These are phyloP conservation scores for Calliscelio sp. DNA, from an alignment of 2,888 invertebrate species.

Conservation along the genomic window DNA sequence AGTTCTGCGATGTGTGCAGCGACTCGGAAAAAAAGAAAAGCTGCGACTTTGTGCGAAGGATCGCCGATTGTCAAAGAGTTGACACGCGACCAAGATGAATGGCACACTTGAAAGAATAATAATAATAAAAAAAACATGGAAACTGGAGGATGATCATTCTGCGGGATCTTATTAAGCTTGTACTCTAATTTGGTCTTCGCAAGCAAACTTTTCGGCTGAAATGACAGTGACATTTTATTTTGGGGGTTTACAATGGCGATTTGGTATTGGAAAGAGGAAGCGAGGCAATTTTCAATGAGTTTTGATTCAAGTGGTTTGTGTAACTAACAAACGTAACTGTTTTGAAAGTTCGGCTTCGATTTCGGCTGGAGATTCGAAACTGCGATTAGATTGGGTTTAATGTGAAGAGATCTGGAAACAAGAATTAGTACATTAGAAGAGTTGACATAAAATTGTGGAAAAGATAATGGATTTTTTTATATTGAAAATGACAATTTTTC, in stretches of 20 bases:
- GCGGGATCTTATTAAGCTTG: too few relatives aligned
- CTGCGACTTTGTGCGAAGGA: slow-evolving; percentile 72
- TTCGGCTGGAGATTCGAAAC: background rate
- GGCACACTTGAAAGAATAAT: slow-evolving; percentile 36
- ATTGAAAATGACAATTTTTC: too few relatives aligned
- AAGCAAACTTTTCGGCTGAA: background rate
- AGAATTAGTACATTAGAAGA: too few relatives aligned
- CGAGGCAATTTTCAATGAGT: slow-evolving; percentile 23
- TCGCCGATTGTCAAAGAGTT: slow-evolving; percentile 78
- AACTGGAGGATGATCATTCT: too few relatives aligned
- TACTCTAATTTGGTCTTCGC: slow-evolving; percentile 21
- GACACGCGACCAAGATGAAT: slow-evolving; percentile 80
- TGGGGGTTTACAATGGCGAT: background rate
- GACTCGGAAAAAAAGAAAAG: slow-evolving; percentile 62
- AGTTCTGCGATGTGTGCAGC: slow-evolving; percentile 69
- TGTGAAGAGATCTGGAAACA: background rate
- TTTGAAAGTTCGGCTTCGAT: background rate
- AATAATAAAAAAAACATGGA: slow-evolving; percentile 51
- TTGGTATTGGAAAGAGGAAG: slow-evolving; percentile 35
- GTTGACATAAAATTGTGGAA: too few relatives aligned
- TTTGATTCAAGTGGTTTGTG: slow-evolving; percentile 13
- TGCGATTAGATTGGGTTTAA: background rate
- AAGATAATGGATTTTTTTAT: too few relatives aligned
- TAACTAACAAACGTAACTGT: slow-evolving; percentile 17
- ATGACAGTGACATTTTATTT: slow-evolving; percentile 47